Percentiles rank a stretch among this genome's conserved stretches.
These are phyloP conservation scores for Heloderma charlesbogerti DNA, from an alignment of 2,113 vertebrate species.

Conservation along the genomic window DNA sequence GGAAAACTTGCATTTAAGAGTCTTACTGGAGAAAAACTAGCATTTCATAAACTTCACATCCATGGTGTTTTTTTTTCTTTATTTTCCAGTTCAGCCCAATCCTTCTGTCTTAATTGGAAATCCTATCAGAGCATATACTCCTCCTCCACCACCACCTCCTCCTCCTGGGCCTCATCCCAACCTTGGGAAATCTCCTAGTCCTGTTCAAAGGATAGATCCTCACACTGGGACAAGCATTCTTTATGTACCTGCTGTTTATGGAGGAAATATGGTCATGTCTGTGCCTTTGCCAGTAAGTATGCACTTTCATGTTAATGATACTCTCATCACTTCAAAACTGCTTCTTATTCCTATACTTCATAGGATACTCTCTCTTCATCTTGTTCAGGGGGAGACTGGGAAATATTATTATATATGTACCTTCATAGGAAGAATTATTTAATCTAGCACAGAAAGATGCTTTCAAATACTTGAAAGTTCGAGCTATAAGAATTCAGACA, in stretches of 20 bases:
- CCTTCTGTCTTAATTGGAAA: conserved; percentile 96
- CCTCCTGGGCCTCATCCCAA: conserved; percentile 86
- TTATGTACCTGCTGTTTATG: conserved; percentile 97
- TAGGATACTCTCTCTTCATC: background rate
- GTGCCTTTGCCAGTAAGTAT: conserved; percentile 96
- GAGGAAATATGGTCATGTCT: conserved; percentile 99
- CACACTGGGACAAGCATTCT: conserved; percentile 97
- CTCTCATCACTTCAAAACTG: background rate
- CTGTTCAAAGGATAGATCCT: conserved; percentile 98
- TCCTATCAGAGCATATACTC: conserved; percentile 94
- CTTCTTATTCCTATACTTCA: background rate
- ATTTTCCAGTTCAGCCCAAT: conserved; percentile 90
- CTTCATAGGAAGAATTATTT: background rate
- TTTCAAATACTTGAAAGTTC: background rate
- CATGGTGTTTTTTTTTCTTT: conserved; percentile 39
- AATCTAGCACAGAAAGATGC: background rate
- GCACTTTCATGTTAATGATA: conserved; percentile 7
- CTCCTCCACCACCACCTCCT: conserved; percentile 84
- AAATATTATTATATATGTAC: background rate
- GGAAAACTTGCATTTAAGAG: background rate
- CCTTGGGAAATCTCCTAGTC: conserved; percentile 97
- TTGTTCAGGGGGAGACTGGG: background rate
- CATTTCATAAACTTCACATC: background rate
- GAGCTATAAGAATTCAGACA: background rate
- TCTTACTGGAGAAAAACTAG: background rate